Evolutionary conservation across 2,113 vertebrate species (phyloP), one percentile per base, ranked within the genome.

Genomic region (Ophthalmolycus amberensis): DNA sequence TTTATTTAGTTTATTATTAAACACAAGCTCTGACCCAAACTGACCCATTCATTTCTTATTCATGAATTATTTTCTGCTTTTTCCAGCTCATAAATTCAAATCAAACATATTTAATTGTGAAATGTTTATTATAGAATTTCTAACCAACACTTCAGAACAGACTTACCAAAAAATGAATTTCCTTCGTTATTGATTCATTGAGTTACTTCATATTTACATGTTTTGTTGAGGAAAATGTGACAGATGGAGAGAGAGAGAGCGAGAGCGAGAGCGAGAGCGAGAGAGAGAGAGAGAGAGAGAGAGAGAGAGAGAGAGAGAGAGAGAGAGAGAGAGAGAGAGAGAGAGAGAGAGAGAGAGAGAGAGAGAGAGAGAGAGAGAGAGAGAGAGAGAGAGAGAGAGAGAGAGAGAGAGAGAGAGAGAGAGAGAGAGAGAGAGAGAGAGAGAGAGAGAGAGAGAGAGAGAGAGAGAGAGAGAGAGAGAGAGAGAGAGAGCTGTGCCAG

Each of bases 401-500:
- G 25, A 25, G 25, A 25, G 25, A 25, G 25, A 25, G 25, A 25
- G 25, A 25, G 25, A 16, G 46, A 2, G 46, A 16, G 15, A 5
- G 44, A 8, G 32, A 34, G 32, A 34, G 32, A 4, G 32, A 34
- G 32, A 34, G 32, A 34, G 32, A 34, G 32, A 8, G 44, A 15
- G 15, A 15, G 46, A 18, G 80, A 82, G 83, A 80, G 87, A 34
- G 15, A 3, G 44, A 9, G 15, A 12, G 16, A 16, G 46, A 18
- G 80, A 82, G 83, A 82, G 87, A 15, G 15, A 15, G 46, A 18
- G 80, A 82, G 83, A 80, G 87, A 34, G 15, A 3, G 44, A 9
- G 15, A 12, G 16, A 16, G 46, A 18, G 80, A 82, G 83, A 82
- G 87, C n/a, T 66, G 86, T 85, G 89, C 89, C 93, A 91, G 90